These are phyloP conservation scores for Drosophila birchii DNA, from an alignment of 2,888 invertebrate species.

Conservation along the genomic window DNA sequence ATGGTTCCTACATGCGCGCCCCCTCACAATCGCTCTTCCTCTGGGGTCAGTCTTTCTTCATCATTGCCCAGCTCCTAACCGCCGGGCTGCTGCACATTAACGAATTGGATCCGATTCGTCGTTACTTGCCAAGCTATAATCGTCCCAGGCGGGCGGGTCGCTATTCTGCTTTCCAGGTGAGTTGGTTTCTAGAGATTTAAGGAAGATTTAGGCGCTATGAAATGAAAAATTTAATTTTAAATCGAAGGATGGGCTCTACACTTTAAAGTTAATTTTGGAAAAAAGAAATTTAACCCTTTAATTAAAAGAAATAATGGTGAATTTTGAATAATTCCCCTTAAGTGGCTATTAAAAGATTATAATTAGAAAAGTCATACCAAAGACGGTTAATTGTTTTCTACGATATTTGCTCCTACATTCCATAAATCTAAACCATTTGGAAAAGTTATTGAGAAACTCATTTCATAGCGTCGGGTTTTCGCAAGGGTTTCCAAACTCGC, in stretches of 20 bases:
- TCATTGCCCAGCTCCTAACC: slow-evolving; percentile 96
- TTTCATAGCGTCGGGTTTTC: slow-evolving; percentile 36
- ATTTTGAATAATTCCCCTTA: too few species aligned
- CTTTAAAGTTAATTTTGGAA: too few species aligned
- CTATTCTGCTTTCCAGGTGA: slow-evolving; percentile 98
- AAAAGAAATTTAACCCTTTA: background rate
- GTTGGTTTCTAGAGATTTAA: slow-evolving; percentile 37
- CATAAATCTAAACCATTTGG: background rate
- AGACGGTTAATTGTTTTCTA: too few species aligned
- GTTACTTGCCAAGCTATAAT: slow-evolving; percentile 98
- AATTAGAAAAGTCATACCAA: too few species aligned
- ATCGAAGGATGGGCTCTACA: background rate
- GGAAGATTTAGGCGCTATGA: slow-evolving; percentile 23
- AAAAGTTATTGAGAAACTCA: background rate
- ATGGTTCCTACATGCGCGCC: slow-evolving; percentile 83
- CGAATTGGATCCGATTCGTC: slow-evolving; percentile 97
- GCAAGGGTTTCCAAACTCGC: slow-evolving; percentile 14
- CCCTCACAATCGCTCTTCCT: slow-evolving; percentile 89
- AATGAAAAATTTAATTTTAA: slow-evolving; percentile 2
- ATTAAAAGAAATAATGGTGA: too few species aligned
- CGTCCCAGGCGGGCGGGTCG: slow-evolving; percentile 95
- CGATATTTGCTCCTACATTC: too few species aligned
- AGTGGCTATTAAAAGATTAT: too few species aligned
- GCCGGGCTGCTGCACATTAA: slow-evolving; percentile 95
- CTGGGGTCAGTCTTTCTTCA: slow-evolving; percentile 98